These are phyloP conservation scores for Coendou prehensilis DNA, from an alignment of 2,797 vertebrate genomes.

Conservation along the genomic window DNA sequence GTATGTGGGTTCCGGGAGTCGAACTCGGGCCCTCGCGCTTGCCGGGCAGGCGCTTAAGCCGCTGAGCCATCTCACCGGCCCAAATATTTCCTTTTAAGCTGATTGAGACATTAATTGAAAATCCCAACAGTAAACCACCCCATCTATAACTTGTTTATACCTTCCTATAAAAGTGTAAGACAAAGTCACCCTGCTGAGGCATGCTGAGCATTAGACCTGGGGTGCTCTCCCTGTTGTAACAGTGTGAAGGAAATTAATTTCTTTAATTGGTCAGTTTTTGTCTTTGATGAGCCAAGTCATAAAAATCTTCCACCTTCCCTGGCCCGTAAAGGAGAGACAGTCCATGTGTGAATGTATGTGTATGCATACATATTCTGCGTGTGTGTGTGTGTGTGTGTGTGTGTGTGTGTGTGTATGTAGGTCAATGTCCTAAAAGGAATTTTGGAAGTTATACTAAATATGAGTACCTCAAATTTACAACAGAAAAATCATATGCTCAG, in stretches of 20 bases:
- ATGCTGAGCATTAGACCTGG: neutral
- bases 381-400: no score
- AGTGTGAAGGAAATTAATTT: neutral
- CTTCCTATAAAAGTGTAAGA: neutral
- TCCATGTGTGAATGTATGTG: rapidly evolving
- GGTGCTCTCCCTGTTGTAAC: neutral
- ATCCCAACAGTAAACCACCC: neutral
- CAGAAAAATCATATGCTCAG: neutral
- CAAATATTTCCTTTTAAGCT: neutral
- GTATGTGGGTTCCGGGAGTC: no score
- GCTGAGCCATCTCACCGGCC: no score
- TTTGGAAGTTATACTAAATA: neutral
- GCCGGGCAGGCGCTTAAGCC: no score
- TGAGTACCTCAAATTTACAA: neutral
- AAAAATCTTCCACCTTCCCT: neutral
- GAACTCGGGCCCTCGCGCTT: no score
- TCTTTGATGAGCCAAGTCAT: neutral
- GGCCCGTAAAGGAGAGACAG: neutral
- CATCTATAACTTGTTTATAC: neutral
- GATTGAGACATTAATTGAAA: constrained; percentile 35
- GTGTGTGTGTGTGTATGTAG: neutral
- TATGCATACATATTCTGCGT: neutral
- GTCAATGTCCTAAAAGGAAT: neutral
- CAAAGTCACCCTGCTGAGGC: neutral
- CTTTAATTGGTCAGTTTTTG: neutral